Evolutionary conservation across 2,888 invertebrate genomes (phyloP), one percentile per base, ranked within the genome.

Genomic region (Glaucopsyche alexis): DNA sequence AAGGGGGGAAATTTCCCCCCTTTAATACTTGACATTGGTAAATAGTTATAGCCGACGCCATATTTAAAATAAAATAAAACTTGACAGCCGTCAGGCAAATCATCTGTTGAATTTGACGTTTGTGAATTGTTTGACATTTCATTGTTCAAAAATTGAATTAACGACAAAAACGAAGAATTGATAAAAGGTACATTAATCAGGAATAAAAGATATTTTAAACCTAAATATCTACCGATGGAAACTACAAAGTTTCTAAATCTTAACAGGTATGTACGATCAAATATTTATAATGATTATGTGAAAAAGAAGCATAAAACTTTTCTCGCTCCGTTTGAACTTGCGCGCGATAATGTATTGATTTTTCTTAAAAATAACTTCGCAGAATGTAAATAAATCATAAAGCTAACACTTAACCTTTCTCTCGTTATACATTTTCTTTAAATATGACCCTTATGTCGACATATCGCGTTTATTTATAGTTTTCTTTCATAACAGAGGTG

Each of bases 351-450:
- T 81, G 84, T 93, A 93, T 93, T 90, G 93, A 93, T 93, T 93
- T 93, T 93, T 81, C 81, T 87, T 87, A 82, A 90, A 91, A 91
- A 90, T 91, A 91, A 88, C 84, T 85, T 85, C 82, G 84, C 81
- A 84, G 82, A 87, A 90, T 92, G 92, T 93, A 93, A 93, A 93
- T 93, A 93, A 93, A 93, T 90, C 88, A 90, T 87, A 84, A 86
- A 85, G 84, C 79, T 81, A 78, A 81, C 83, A 81, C 84, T 84
- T 83, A 83, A 78, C 81, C 80, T 84, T 84, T 85, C 80, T 77
- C 78, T 83, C 80, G 77, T 80, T 73, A 73, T 69, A 71, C 42
- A 73, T 69, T 49, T 47, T 67, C 47, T 69, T 47, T 47, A 69
- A 69, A 69, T 69, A 69, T 69, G 19, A 47, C 45, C 49, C 49